A percentile compares a stretch with the other conserved stretches of the same genome.
These are phyloP conservation scores for Chromoteleia sp. DNA, from an alignment of 2,888 invertebrate genomes.

Conservation along the genomic window DNA sequence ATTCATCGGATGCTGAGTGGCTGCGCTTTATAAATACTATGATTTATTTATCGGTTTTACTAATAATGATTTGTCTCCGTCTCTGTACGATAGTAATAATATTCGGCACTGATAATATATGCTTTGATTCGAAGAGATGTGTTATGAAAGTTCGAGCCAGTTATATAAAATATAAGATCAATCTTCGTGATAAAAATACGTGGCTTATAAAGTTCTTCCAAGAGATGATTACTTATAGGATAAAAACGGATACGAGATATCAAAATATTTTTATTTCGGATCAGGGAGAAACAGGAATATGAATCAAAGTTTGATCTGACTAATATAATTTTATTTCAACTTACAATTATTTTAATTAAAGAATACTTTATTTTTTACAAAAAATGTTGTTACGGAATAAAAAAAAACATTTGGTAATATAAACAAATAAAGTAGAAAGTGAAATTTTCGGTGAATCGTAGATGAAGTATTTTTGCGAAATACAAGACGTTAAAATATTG, in stretches of 20 bases:
- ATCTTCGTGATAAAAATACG: slow-evolving; percentile 38
- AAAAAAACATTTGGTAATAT: not conserved
- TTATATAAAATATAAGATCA: slow-evolving; percentile 36
- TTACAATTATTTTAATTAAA: not conserved
- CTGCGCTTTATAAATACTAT: slow-evolving; percentile 75
- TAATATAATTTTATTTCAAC: slow-evolving; percentile 1
- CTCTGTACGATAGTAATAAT: slow-evolving; percentile 46
- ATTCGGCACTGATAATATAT: slow-evolving; percentile 48
- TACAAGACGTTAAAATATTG: slow-evolving; percentile 13
- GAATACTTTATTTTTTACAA: not conserved
- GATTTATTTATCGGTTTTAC: slow-evolving; percentile 75
- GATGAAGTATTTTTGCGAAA: slow-evolving; percentile 1
- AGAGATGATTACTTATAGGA: slow-evolving; percentile 35
- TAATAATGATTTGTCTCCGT: slow-evolving; percentile 75
- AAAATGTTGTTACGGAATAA: not conserved
- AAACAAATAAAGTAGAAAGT: slow-evolving; percentile 7
- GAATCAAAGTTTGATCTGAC: slow-evolving; percentile 36
- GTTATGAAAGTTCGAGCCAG: slow-evolving; percentile 23
- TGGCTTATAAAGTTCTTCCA: slow-evolving; percentile 30
- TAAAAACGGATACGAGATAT: slow-evolving; percentile 9
- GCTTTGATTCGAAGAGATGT: slow-evolving; percentile 24
- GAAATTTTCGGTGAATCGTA: not conserved
- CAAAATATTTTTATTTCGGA: slow-evolving; percentile 21
- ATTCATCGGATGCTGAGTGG: slow-evolving; percentile 66
- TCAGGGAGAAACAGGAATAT: slow-evolving; percentile 1